These are phyloP conservation scores for Toxonevra muliebris DNA, from an alignment of 2,888 invertebrate species.

Conservation along the genomic window DNA sequence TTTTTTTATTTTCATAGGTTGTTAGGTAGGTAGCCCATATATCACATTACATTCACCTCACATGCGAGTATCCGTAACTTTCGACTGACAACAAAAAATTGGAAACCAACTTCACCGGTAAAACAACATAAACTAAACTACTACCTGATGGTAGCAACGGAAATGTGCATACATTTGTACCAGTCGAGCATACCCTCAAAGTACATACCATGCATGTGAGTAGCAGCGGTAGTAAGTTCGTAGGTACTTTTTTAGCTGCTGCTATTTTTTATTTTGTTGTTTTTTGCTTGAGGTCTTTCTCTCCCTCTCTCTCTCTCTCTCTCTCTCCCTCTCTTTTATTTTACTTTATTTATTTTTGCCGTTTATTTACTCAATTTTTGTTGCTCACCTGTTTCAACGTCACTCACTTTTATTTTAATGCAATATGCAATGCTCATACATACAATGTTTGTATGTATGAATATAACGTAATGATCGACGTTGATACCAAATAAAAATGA, in stretches of 20 bases:
- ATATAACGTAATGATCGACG: no score
- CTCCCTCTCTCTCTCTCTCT: background rate
- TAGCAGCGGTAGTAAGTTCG: background rate
- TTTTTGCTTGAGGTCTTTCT: constrained; percentile 6
- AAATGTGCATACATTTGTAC: constrained; percentile 7
- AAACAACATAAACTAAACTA: background rate
- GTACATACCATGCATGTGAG: no score
- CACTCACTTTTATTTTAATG: constrained; percentile 13
- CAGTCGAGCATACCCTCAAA: no score
- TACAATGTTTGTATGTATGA: no score
- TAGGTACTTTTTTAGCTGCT: background rate
- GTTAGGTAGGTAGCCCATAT: background rate
- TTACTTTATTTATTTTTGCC: constrained; percentile 3
- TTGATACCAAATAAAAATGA: no score
- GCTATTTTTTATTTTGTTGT: constrained; percentile 8
- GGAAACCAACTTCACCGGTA: constrained; percentile 14
- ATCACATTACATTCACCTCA: constrained; percentile 13
- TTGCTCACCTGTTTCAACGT: constrained; percentile 28
- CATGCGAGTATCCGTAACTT: constrained; percentile 11
- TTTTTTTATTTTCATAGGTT: background rate
- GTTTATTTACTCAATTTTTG: constrained; percentile 23
- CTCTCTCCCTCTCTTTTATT: background rate
- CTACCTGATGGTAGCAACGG: constrained; percentile 28
- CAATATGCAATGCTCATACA: no score
- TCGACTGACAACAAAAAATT: constrained; percentile 12